phyloP scores from a whole-genome alignment of 1,140 invertebrate genomes.

The Amphibalanus amphitrite region DNA sequence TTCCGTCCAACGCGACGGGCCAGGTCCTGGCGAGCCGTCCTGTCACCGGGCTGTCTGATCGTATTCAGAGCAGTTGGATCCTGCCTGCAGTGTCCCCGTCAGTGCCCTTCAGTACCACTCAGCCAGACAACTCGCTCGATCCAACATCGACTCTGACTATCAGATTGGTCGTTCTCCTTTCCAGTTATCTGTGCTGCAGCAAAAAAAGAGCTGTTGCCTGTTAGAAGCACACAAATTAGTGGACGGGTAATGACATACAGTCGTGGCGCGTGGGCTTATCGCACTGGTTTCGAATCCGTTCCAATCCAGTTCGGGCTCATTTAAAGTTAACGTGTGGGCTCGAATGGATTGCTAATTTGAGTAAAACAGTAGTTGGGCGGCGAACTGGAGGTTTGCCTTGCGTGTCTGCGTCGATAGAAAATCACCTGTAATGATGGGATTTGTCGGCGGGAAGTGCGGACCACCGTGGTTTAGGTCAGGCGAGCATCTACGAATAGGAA shows the following conservation, averaged over 20 bases:
- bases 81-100: too few relatives aligned
- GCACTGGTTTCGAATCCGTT: background rate
- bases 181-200: background rate
- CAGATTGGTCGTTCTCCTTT: background rate
- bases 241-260: background rate
- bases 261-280: background rate
- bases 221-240: background rate
- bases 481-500: too few relatives aligned
- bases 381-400: background rate
- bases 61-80: too few relatives aligned
- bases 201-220: background rate
- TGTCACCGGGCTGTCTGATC: too few relatives aligned
- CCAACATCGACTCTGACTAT: background rate
- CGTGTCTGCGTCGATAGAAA: background rate
- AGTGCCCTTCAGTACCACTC: background rate
- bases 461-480: too few relatives aligned
- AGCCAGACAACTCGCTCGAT: too few relatives aligned
- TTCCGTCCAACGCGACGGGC: too few relatives aligned
- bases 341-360: background rate
- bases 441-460: too few relatives aligned
- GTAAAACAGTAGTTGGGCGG: background rate
- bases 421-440: background rate
- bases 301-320: background rate
- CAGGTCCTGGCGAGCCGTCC: too few relatives aligned
- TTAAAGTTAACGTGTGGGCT: background rate